phyloP scores from a whole-genome alignment of 2,888 invertebrate genomes.

The Tryphoninae sp. region DNA sequence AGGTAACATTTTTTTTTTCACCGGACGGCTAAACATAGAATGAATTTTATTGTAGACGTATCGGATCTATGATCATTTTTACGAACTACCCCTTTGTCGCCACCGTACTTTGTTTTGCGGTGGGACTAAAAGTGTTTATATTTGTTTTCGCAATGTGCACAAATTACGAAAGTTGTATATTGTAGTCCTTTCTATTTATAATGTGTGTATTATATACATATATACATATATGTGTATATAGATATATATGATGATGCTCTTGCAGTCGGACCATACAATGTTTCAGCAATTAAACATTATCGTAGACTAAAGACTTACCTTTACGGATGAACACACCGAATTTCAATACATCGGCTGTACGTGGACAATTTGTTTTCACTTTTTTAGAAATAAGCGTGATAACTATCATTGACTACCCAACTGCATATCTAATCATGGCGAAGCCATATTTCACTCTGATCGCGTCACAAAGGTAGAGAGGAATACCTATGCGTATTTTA shows the following conservation, averaged over 20 bases:
- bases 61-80: neutral
- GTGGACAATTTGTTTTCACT: neutral
- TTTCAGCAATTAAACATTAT: neutral
- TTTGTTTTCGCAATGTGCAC: slow-evolving; percentile 10
- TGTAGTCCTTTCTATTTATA: neutral
- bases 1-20: slow-evolving; percentile 9
- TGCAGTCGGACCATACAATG: neutral
- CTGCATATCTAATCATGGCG: neutral
- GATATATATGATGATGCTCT: slow-evolving; percentile 3
- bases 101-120: neutral
- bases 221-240: neutral
- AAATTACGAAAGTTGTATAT: neutral
- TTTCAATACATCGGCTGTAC: neutral
- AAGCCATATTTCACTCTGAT: neutral
- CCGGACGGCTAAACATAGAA: slow-evolving; percentile 22
- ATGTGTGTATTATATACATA: neutral
- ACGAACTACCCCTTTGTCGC: neutral
- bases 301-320: neutral
- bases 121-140: neutral
- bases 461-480: neutral
- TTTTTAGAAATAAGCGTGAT: neutral
- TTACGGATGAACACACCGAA: neutral
- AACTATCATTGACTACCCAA: neutral
- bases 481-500: neutral
- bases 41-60: neutral